Evolutionary conservation across 2,888 invertebrate species (phyloP), one percentile per base, ranked within the genome.

Genomic region (Tridacna gigas): DNA sequence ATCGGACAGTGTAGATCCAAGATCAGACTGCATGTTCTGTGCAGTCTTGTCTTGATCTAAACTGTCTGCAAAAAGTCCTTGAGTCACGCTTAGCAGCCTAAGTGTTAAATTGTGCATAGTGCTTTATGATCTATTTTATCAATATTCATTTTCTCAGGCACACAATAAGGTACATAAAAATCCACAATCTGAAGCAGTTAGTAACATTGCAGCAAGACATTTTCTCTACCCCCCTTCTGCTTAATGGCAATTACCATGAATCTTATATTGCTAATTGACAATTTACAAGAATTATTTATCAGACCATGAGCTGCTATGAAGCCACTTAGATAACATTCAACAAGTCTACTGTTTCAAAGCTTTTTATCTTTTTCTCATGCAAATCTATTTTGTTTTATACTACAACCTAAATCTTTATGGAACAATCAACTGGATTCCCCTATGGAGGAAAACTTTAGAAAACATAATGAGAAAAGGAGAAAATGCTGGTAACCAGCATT

Each of bases 231-330:
- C 67, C 67, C 67, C 26, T 67, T 28, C 45, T 67, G 45, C 37
- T 67, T 71, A 51, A 71, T 71, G 71, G 71, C 22, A 22, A 51
- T 22, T n/a, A 71, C 25, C 51, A 71, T 71, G 47, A 71, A 47
- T 47, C 71, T 13, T 71, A 51, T 71, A 26, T n/a, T 51, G n/a
- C 13, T 71, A 71, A 71, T 71, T 71, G 71, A 20, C 71, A 71
- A 71, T 71, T 71, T 71, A 71, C 71, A 51, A 51, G 71, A 71
- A 71, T 71, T 71, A 71, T 71, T 51, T 71, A 71, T 71, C 71
- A 71, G 51, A 71, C 51, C 25, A 71, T 71, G 28, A 71, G 71
- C 71, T 4, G 4, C 51, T 22, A 51, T 48, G 71, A 71, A 71
- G 13, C 71, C 71, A 71, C 71, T 71, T 71, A 5, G 56, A 56